Percentiles rank a stretch among this genome's conserved stretches.
Conservation (phyloP, 2,888 invertebrate genomes). For the Myopa testacea region DNA sequence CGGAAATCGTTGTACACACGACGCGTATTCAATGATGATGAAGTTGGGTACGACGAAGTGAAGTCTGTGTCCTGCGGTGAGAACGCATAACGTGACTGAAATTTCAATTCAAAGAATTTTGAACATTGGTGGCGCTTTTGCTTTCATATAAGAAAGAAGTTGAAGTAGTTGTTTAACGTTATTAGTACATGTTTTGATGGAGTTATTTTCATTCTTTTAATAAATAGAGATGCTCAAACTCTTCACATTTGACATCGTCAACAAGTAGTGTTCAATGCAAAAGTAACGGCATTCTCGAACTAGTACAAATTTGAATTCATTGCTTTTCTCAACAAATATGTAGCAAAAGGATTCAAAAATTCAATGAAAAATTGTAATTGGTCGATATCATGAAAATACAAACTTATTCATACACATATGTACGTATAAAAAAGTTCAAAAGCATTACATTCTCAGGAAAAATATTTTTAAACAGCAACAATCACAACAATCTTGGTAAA, state of each 20-base stretch:
- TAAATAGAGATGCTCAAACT: conserved; percentile 21
- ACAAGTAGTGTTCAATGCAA: conserved; percentile 40
- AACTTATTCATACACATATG: conserved; percentile 19
- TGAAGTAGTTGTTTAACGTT: conserved; percentile 35
- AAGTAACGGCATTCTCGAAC: conserved; percentile 39
- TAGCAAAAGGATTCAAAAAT: conserved; percentile 35
- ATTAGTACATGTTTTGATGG: not conserved
- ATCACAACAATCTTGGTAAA: conserved; percentile 26
- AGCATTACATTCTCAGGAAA: conserved; percentile 35
- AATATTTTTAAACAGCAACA: conserved; percentile 39
- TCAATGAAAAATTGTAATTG: conserved; percentile 37
- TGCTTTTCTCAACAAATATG: conserved; percentile 10
- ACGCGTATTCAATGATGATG: conserved; percentile 61
- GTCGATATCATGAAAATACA: not conserved
- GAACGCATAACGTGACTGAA: conserved; percentile 70
- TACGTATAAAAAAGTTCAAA: conserved; percentile 6
- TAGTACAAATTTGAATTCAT: conserved; percentile 27
- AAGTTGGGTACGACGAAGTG: conserved; percentile 66
- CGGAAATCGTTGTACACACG: conserved; percentile 67
- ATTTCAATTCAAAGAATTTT: conserved; percentile 62
- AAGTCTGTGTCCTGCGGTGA: conserved; percentile 70
- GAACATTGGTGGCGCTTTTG: conserved; percentile 61
- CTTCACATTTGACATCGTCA: conserved; percentile 31
- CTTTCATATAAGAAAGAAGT: conserved; percentile 52
- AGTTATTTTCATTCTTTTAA: conserved; percentile 13